phyloP scores from a whole-genome alignment of 2,888 invertebrate species.

The Pinctada fucata region DNA sequence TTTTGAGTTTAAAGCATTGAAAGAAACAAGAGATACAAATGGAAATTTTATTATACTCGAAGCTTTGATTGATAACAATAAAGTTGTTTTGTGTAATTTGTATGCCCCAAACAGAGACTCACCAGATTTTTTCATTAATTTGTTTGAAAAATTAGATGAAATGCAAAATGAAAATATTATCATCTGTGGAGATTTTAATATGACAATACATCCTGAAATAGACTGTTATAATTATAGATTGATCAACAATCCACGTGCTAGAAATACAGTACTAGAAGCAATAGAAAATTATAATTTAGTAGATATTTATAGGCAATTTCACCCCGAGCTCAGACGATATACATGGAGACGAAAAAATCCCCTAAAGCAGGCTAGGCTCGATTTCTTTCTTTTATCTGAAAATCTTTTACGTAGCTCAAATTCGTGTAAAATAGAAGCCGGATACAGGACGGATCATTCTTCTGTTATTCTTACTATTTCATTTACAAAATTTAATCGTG shows the following conservation, averaged over 20 bases:
- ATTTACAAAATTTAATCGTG: too few species aligned
- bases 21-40: slow-evolving; percentile 7
- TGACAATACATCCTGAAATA: background rate
- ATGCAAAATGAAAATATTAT: background rate
- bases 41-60: slow-evolving; percentile 22
- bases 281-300: background rate
- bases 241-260: background rate
- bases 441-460: too few species aligned
- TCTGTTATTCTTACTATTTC: too few species aligned
- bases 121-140: slow-evolving; percentile 23
- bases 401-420: too few species aligned
- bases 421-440: too few species aligned
- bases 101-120: slow-evolving; percentile 27
- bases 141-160: too few species aligned
- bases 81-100: slow-evolving; percentile 6
- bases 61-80: slow-evolving; percentile 5
- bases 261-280: background rate
- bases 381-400: background rate
- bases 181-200: background rate
- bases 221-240: background rate
- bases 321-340: background rate
- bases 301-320: background rate
- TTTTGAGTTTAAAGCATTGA: slow-evolving; percentile 28
- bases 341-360: background rate
- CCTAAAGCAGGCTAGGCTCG: background rate